Evolutionary conservation across 2,797 vertebrate genomes (phyloP), one percentile per base, ranked within the genome.

Genomic region (Amphiprion clarkii): DNA sequence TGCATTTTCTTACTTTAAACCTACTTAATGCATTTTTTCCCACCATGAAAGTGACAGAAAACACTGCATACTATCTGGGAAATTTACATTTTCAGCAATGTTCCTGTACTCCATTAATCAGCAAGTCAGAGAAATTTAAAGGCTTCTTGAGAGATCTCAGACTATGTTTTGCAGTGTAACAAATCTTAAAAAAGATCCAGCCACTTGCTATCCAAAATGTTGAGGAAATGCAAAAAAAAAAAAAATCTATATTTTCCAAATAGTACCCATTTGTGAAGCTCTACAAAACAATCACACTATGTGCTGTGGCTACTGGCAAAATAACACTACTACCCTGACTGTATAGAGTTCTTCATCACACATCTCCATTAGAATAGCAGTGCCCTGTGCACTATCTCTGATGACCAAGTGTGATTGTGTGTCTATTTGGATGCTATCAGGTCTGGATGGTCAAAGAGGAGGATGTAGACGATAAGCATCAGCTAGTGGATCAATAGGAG

Each of bases 401-500:
- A 93, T 92, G 89, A 75, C 87, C 76, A 23, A 62, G 72, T 40
- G 63, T 29, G 91, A 93, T 92, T 86, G 85, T 71, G 74, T 62
- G 88, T 84, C 83, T 80, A 80, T 90, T 67, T 78, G 80, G 84
- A 87, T 88, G 79, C 68, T 89, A 93, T 92, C 93, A 66, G 71
- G 67, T 71, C 83, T 40, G 69, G 70, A 59, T 76, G 86, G 88
- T 89, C 88, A 90, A 87, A 88, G 87, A 90, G 87, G 77, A 89
- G 87, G 86, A 91, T 91, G 86, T 87, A 77, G 72, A 81, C 6
- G 91, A 94, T 94, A 90, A 87, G 73, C 42, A 92, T 92, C 92
- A 67, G 73, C 83, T 19, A 8, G 78, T 51, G 65, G 85, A 92
- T 93, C 92, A 36, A 94, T 93, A 71, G 40, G n/a, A 76, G 53